Base-by-base conservation (phyloP, 1,140 invertebrate genomes). In the Drosophila littoralis region DNA sequence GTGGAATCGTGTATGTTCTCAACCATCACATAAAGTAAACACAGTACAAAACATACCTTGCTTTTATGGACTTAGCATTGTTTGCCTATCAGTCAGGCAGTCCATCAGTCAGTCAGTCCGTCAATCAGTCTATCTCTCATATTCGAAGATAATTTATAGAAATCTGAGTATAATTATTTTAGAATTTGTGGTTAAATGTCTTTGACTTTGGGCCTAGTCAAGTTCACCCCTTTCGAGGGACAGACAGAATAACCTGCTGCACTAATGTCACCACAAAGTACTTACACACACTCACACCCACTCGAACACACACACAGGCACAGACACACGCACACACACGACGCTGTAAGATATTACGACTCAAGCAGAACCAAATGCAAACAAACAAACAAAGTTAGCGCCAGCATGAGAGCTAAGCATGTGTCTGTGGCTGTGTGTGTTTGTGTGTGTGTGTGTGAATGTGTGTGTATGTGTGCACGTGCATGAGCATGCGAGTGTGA, bases 351-450 rank as follows among this genome's bases (percentile, higher is more conserved):
- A 75, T 73, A 81, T 63, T 77, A 67, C 79, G 67, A 76, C 74
- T 84, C 74, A 77, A 84, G 81, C 74, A 69, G 81, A 82, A 66
- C 43, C 79, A 79, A 76, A 74, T 65, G 82, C 63, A 86, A 81
- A 68, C 70, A 84, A 81, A 72, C 69, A 81, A 75, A 88, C 54
- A 72, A 72, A 72, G 66, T 86, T 85, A 65, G 68, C 59, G 70
- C 63, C 50, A 42, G 48, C 50, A 57, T 72, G 40, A 70, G 22
- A 63, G 50, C 57, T 13, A 36, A 55, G 40, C 13, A 6, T 57
- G 42, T 57, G 8, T 64, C 5, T 52, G 32, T n/a, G 42, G 60
- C 12, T 57, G 12, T 45, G 33, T n/a, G 28, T 58, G 38, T 40
- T 9, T 28, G 22, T 5, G 3, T 5, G 22, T 28, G 22, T 28